These are phyloP conservation scores for Aurelia sp. DNA, from an alignment of 30 jellyfish, hydroid and myxozoan genomes.

Conservation along the genomic window DNA sequence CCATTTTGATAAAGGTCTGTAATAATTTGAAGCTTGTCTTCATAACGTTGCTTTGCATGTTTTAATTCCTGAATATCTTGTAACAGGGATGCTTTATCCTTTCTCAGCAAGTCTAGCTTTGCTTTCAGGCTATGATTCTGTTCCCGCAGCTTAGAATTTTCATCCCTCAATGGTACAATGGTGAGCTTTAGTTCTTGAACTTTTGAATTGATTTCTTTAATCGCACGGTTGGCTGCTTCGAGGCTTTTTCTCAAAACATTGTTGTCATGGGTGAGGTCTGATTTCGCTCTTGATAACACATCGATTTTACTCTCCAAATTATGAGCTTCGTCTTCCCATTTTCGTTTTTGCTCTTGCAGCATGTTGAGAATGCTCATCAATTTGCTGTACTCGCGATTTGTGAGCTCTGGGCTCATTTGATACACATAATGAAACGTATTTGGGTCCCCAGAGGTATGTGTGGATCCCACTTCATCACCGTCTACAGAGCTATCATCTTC, in stretches of 20 bases:
- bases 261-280: constrained; percentile 82
- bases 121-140: constrained; percentile 71
- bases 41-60: constrained; percentile 52
- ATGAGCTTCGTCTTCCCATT: constrained; percentile 86
- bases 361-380: constrained; percentile 77
- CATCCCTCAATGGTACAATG: constrained; percentile 94
- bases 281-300: constrained; percentile 55
- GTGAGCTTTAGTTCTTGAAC: constrained; percentile 96
- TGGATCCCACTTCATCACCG: constrained; percentile 41
- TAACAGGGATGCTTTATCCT: constrained; percentile 52
- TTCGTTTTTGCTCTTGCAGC: constrained; percentile 87
- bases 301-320: constrained; percentile 62
- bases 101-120: constrained; percentile 69
- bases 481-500: constrained; percentile 75
- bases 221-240: constrained; percentile 98
- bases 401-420: constrained; percentile 76
- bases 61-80: constrained; percentile 76
- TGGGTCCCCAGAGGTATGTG: not conserved
- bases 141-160: constrained; percentile 76
- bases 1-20: constrained; percentile 56
- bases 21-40: constrained; percentile 52
- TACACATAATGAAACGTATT: constrained; percentile 73
- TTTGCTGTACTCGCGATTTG: constrained; percentile 82
- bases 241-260: constrained; percentile 87
- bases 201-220: constrained; percentile 90